phyloP scores from a whole-genome alignment of 2,113 vertebrate genomes.

The Fulmarus glacialis region DNA sequence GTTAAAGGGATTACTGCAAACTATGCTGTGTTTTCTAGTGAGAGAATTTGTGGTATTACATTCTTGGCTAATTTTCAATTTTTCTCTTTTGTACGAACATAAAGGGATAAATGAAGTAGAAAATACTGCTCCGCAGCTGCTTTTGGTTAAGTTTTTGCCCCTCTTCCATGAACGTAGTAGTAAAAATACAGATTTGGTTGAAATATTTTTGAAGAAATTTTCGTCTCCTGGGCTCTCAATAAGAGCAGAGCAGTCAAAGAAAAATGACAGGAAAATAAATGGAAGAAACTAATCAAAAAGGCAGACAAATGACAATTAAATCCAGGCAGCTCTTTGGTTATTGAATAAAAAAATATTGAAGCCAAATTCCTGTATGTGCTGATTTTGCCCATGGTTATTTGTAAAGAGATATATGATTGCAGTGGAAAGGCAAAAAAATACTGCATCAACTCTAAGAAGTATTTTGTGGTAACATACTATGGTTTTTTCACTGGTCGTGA shows the following conservation, averaged over 20 bases:
- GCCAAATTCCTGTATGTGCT: not conserved
- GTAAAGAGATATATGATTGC: not conserved
- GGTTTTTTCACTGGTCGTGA: not conserved
- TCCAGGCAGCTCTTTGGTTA: not conserved
- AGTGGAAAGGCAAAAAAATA: not conserved
- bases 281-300: conserved; percentile 21
- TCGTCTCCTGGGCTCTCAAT: not conserved
- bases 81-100: conserved; percentile 14
- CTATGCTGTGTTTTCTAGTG: not conserved
- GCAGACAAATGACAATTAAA: not conserved
- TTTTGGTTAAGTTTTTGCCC: not conserved
- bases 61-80: conserved; percentile 36
- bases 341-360: not conserved
- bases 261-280: not conserved
- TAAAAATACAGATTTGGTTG: not conserved
- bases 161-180: not conserved
- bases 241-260: not conserved
- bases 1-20: not conserved
- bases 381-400: not conserved
- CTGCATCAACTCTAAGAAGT: not conserved
- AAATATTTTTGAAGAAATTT: not conserved
- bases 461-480: not conserved
- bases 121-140: not conserved
- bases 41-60: not conserved
- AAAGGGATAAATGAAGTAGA: conserved; percentile 27